Evolutionary conservation across 2,797 vertebrate genomes (phyloP).

Genomic region (Carapus acus): DNA sequence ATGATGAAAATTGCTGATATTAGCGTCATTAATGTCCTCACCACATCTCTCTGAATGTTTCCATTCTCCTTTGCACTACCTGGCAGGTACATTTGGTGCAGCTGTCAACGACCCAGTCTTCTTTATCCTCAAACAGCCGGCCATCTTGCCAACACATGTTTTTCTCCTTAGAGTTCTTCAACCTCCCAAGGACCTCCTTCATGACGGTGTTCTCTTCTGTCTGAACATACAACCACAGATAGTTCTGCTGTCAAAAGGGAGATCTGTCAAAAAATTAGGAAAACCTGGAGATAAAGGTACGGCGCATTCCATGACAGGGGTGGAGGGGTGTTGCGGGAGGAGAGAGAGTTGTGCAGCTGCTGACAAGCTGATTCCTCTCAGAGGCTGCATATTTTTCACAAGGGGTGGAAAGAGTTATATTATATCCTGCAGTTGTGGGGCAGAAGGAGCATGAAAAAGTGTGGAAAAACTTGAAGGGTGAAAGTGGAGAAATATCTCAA

Average conservation of each 20-base stretch:
- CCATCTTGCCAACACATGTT: slow-evolving; percentile 97
- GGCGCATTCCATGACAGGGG: slow-evolving; percentile 3
- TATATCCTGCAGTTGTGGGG: not conserved
- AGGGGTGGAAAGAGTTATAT: slow-evolving; percentile 7
- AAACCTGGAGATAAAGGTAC: slow-evolving; percentile 12
- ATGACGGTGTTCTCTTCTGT: slow-evolving; percentile 91
- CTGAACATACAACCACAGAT: slow-evolving; percentile 65
- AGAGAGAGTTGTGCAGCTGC: slow-evolving; percentile 27
- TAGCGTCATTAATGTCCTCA: slow-evolving; percentile 11
- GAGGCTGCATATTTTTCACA: slow-evolving; percentile 6
- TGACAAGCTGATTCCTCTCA: slow-evolving; percentile 24
- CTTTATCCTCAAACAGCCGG: slow-evolving; percentile 88
- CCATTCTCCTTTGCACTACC: slow-evolving; percentile 65
- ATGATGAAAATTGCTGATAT: slow-evolving; percentile 24
- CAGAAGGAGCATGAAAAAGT: not conserved
- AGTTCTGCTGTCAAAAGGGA: slow-evolving; percentile 28
- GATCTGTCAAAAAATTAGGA: slow-evolving; percentile 34
- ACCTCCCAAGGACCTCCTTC: slow-evolving; percentile 85
- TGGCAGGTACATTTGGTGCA: slow-evolving; percentile 94
- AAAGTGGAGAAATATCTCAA: not conserved
- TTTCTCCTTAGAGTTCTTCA: slow-evolving; percentile 82
- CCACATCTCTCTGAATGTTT: slow-evolving; percentile 11
- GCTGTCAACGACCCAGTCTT: slow-evolving; percentile 97
- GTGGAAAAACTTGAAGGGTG: not conserved
- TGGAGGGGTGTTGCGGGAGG: too few relatives aligned